phyloP scores from a whole-genome alignment of 2,888 invertebrate species.

The Gastracanthus pulcherrimus region DNA sequence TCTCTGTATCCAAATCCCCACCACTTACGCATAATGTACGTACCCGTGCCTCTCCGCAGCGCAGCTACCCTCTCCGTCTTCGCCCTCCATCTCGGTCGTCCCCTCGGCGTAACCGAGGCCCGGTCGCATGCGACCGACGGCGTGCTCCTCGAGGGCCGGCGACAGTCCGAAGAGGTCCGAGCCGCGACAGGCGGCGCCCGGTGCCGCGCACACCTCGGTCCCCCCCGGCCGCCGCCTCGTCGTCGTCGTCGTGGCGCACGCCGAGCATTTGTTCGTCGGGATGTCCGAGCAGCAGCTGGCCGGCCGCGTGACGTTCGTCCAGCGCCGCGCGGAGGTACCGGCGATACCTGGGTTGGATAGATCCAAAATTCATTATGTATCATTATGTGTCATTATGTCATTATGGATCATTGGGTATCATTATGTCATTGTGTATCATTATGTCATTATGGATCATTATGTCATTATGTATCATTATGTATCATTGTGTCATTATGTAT shows the following conservation, averaged over 20 bases:
- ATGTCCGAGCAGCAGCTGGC: constrained; percentile 49
- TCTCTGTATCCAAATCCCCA: no score
- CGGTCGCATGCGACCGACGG: no score
- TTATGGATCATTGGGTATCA: no score
- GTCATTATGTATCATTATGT: no score
- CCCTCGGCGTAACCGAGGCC: no score
- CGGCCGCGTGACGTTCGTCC: constrained; percentile 30
- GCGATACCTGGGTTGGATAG: not conserved
- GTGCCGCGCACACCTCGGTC: constrained; percentile 20
- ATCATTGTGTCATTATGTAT: no score
- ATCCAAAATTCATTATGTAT: not conserved
- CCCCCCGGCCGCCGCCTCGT: not conserved
- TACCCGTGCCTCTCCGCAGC: no score
- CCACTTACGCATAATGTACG: no score
- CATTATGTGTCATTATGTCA: not conserved
- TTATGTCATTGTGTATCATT: no score
- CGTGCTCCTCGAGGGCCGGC: not conserved
- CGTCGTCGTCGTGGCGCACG: not conserved
- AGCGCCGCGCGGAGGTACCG: not conserved
- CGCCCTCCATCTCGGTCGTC: not conserved
- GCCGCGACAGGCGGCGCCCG: constrained; percentile 23
- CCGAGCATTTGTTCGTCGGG: constrained; percentile 47
- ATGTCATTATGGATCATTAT: no score
- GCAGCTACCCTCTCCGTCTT: not conserved
- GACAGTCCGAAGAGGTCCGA: constrained; percentile 36